These are phyloP conservation scores for Trypoxylus dichotomus DNA, from an alignment of 1,140 invertebrate species.

Conservation along the genomic window DNA sequence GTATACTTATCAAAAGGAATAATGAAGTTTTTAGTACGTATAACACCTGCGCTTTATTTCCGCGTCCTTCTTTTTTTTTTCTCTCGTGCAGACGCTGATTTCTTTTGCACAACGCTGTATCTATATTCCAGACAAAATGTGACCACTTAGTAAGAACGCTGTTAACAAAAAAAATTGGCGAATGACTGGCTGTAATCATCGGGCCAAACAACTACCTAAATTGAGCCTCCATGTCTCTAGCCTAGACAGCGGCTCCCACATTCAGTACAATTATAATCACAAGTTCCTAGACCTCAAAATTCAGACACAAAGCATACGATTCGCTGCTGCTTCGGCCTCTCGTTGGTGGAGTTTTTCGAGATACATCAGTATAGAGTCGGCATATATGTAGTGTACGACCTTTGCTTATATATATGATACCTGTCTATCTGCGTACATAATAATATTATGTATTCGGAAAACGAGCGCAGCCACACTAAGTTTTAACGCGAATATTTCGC, in stretches of 20 bases:
- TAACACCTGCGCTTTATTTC: too few species aligned
- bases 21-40: too few species aligned
- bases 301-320: conserved; percentile 21
- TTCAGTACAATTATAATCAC: conserved; percentile 20
- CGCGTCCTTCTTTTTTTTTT: too few species aligned
- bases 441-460: not conserved
- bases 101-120: not conserved
- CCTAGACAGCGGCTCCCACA: conserved; percentile 16
- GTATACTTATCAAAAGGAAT: too few species aligned
- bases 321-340: not conserved
- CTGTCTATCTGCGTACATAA: not conserved
- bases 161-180: conserved; percentile 22
- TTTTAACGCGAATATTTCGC: too few species aligned
- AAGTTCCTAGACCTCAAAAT: conserved; percentile 24
- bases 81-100: too few species aligned
- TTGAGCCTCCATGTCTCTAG: conserved; percentile 21
- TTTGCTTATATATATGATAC: not conserved
- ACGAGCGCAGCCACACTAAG: too few species aligned
- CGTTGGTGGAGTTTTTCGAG: not conserved
- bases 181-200: conserved; percentile 20
- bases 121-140: conserved; percentile 11
- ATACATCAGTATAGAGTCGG: too few species aligned
- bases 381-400: not conserved
- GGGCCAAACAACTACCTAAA: conserved; percentile 24
- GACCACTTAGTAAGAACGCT: conserved; percentile 19